Conservation (phyloP, 1,140 invertebrate species). For the Cryptotermes secundus region DNA sequence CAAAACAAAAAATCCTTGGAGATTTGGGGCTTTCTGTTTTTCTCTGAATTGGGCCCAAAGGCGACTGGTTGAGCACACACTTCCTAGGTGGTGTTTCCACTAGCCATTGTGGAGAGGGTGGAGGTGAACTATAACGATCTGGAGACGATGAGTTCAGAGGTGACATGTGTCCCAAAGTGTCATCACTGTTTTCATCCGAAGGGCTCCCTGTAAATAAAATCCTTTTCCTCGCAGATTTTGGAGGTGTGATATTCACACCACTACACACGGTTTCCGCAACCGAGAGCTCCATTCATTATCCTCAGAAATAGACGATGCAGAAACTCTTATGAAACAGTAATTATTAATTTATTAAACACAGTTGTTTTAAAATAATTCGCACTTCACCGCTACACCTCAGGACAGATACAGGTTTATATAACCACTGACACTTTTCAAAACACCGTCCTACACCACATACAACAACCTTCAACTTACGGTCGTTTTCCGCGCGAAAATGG, state of each 20-base stretch:
- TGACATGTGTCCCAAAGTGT: constrained; percentile 30
- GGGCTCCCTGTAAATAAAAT: constrained; percentile 13
- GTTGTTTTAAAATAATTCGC: no score
- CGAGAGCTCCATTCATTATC: no score
- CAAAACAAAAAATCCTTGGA: background rate
- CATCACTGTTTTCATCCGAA: background rate
- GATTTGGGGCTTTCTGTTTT: background rate
- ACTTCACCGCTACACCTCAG: no score
- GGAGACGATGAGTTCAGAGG: constrained; percentile 24
- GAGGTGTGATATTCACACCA: background rate
- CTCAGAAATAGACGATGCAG: no score
- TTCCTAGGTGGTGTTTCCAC: background rate
- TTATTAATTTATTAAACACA: no score
- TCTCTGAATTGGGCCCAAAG: background rate
- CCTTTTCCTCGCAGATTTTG: constrained; percentile 24
- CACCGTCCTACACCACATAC: no score
- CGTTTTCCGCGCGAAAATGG: no score
- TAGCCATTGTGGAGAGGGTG: background rate
- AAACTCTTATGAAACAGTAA: no score
- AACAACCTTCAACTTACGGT: no score
- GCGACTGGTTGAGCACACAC: background rate
- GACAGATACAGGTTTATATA: no score
- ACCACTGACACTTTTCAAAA: no score
- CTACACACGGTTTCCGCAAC: no score
- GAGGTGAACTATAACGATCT: constrained; percentile 31